Base-by-base conservation (phyloP, 2,888 invertebrate genomes). In the Athalia cordata region DNA sequence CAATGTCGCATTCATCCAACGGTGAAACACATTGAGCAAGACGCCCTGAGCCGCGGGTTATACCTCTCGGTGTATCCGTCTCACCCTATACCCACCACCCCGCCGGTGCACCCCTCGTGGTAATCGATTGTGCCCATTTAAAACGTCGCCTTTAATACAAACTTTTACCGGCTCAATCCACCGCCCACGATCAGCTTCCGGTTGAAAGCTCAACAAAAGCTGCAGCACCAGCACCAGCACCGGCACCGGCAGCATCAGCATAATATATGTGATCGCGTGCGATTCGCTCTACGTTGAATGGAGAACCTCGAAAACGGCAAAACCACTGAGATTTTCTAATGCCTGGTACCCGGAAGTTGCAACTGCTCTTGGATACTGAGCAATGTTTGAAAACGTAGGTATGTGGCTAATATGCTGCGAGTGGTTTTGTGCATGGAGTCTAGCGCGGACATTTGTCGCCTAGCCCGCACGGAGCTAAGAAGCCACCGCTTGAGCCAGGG, bases 1-100 rank as follows among this genome's bases (percentile, higher is more conserved):
- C 68, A 68, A 68, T 68, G 68, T 68, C 52, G 68, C 68, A 68
- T 68, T 68, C 68, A 68, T 68, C 68, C 68, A 2, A 29, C 29
- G 29, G 52, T 11, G 52, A 68, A 68, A 68, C 68, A 68, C 68
- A 55, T 68, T 55, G 68, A 68, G 55, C 68, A 68, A 15, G 52
- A 68, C 52, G 68, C 68, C 29, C 29, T 29, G 29, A 29, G 29
- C 29, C 29, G 29, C 29, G 29, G 29, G 29, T 29, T 29, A 29
- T 29, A 29, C 29, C 29, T 29, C 29, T 29, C 29, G 29, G 29
- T 29, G 29, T 29, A 29, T 29, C 29, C 29, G 29, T 29, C 29
- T 29, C 29, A 29, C 29, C 29, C 29, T 29, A 29, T 29, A 1
- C 29, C 29, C 29, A 29, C 29, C 29, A 29, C 29, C 29, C 29